Evolutionary conservation across 2,797 vertebrate genomes (phyloP).

Genomic region (Argya squamiceps): DNA sequence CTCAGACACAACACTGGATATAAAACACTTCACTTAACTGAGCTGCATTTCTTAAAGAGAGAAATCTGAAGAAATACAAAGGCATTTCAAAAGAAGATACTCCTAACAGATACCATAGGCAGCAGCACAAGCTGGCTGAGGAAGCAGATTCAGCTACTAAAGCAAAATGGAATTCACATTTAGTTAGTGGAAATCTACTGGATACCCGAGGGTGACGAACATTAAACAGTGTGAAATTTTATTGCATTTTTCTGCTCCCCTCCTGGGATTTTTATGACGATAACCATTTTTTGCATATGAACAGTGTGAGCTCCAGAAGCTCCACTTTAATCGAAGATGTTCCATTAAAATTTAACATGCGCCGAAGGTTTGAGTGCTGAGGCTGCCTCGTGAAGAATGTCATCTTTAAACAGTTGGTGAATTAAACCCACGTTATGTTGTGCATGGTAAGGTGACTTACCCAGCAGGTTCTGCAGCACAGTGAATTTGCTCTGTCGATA

Average conservation of each 20-base stretch:
- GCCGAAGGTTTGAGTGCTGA: not conserved
- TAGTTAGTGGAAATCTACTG: conserved; percentile 66
- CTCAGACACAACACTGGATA: not conserved
- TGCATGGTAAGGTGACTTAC: conserved; percentile 9
- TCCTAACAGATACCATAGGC: not conserved
- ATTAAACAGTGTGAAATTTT: conserved; percentile 72
- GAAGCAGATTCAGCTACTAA: conserved; percentile 24
- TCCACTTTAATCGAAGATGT: conserved; percentile 55
- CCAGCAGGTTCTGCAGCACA: conserved; percentile 10
- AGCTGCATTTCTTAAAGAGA: not conserved
- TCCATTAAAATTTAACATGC: conserved; percentile 58
- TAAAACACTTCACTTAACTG: not conserved
- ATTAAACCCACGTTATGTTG: conserved; percentile 28
- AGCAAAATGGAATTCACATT: conserved; percentile 65
- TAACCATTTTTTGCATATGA: conserved; percentile 64
- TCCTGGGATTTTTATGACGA: conserved; percentile 59
- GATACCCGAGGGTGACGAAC: conserved; percentile 69
- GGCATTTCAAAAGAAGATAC: not conserved
- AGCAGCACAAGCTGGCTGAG: conserved; percentile 35
- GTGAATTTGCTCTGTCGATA: not conserved
- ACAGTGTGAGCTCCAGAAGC: conserved; percentile 57
- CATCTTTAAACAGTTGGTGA: conserved; percentile 46
- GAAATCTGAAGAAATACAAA: not conserved
- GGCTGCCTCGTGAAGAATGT: conserved; percentile 21
- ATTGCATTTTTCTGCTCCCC: conserved; percentile 63